Percentiles rank a stretch among this genome's conserved stretches.
Conservation (phyloP, 2,888 invertebrate species). For the Drosophila limbata region DNA sequence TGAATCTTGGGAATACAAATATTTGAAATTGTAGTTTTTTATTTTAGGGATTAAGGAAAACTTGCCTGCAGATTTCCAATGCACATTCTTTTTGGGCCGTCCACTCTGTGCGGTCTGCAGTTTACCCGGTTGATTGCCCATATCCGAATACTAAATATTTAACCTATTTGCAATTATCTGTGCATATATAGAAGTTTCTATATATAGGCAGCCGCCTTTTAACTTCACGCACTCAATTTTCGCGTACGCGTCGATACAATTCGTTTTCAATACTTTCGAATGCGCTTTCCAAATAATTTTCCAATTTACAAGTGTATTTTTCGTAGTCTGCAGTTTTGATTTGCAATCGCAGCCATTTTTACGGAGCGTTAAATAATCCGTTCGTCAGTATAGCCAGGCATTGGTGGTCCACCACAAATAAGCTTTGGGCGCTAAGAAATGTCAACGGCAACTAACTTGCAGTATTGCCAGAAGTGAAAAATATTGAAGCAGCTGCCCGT, state of each 20-base stretch:
- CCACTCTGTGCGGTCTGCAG: slow-evolving; percentile 86
- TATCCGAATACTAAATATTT: slow-evolving; percentile 79
- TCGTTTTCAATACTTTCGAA: slow-evolving; percentile 42
- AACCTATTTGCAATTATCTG: slow-evolving; percentile 74
- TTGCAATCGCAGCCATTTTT: slow-evolving; percentile 73
- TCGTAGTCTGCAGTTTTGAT: slow-evolving; percentile 56
- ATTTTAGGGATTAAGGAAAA: slow-evolving; percentile 18
- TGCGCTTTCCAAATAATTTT: slow-evolving; percentile 26
- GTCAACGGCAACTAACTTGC: slow-evolving; percentile 61
- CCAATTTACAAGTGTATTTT: slow-evolving; percentile 44
- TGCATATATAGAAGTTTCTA: slow-evolving; percentile 74
- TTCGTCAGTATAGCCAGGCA: slow-evolving; percentile 64
- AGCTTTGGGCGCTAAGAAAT: slow-evolving; percentile 61
- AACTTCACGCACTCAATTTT: slow-evolving; percentile 56
- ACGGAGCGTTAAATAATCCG: slow-evolving; percentile 83
- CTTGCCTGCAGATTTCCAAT: slow-evolving; percentile 94
- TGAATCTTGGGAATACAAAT: slow-evolving; percentile 39
- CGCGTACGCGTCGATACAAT: slow-evolving; percentile 46
- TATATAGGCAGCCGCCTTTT: slow-evolving; percentile 65
- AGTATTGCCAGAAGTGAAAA: slow-evolving; percentile 43
- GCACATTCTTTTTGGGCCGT: slow-evolving; percentile 91
- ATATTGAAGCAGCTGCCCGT: slow-evolving; percentile 31
- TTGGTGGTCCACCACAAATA: slow-evolving; percentile 49
- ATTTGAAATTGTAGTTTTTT: slow-evolving; percentile 21
- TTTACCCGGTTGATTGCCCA: slow-evolving; percentile 89